Evolutionary conservation across 2,888 invertebrate species (phyloP), one percentile per base, ranked within the genome.

Genomic region (Drosophila cracens): DNA sequence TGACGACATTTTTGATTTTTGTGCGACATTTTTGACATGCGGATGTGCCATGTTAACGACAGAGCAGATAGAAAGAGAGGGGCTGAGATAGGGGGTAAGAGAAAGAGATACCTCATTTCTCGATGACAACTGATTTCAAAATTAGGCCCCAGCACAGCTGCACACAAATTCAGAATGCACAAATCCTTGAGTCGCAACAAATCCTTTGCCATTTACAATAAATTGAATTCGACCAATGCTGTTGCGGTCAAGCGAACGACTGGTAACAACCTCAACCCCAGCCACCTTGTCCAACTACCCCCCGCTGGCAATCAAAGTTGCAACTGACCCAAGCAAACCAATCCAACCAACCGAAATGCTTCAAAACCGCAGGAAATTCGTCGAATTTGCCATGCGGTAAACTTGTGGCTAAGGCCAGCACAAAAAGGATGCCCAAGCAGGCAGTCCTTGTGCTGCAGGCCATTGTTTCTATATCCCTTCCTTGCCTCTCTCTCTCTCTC

Each of bases 21-120:
- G 87, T 83, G 84, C 83, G 87, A 87, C 90, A 90, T 90, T 87
- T 87, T 87, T 90, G 87, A 87, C 87, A 90, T 87, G 89, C 87
- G 87, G 89, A 87, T 87, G 87, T 90, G 79, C 88, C 88, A 87
- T 85, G 86, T 83, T 88, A 83, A 88, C 88, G 86, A 85, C 40
- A 57, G 21, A 25, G n/a, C 16, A 57, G 18, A 18, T 5, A 8
- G 38, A 38, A 10, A 40, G 8, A 21, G 16, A 21, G 16, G 8
- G 16, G 10, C 2, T 2, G 13, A 18, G 6, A 8, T 10, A 16
- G n/a, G n/a, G 29, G 2, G 21, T 16, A 21, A 40, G 40, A 43
- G 40, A 21, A 29, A 21, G 29, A 27, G 34, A 46, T 33, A 33
- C 31, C 25, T 51, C 57, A 36, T 36, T 29, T 60, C 40, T 48